Conservation (phyloP, 2,797 vertebrate genomes). For the Muscicapa comitata region DNA sequence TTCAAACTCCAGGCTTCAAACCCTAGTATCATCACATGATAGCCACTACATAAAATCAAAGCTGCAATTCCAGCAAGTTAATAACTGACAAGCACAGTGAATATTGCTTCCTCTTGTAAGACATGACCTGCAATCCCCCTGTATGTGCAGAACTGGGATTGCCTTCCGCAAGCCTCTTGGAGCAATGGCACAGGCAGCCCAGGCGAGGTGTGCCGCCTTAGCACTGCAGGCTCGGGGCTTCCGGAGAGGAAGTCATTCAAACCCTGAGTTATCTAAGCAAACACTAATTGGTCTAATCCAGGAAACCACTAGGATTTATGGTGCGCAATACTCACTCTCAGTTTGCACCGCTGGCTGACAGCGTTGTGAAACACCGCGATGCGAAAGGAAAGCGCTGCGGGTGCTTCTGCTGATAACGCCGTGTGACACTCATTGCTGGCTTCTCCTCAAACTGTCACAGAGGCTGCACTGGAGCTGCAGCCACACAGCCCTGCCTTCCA, state of each 20-base stretch:
- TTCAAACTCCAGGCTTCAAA: not conserved
- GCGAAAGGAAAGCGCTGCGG: not conserved
- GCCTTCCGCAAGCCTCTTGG: not conserved
- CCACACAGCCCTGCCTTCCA: fast-evolving
- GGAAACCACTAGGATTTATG: slow-evolving; percentile 71
- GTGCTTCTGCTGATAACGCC: not conserved
- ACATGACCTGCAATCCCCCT: not conserved
- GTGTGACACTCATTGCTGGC: not conserved
- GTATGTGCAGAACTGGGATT: slow-evolving; percentile 15
- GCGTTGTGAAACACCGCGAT: not conserved
- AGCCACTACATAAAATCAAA: not conserved
- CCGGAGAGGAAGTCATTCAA: slow-evolving; percentile 79
- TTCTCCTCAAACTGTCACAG: not conserved
- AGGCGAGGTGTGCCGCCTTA: slow-evolving; percentile 59
- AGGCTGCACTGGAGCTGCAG: not conserved
- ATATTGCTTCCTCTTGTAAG: not conserved
- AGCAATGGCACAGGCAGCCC: slow-evolving; percentile 1
- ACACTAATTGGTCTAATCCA: slow-evolving; percentile 72
- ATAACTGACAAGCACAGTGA: not conserved
- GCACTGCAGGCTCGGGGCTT: slow-evolving; percentile 61
- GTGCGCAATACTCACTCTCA: slow-evolving; percentile 17
- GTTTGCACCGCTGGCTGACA: slow-evolving; percentile 1
- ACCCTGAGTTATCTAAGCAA: slow-evolving; percentile 74
- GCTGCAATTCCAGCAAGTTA: not conserved
- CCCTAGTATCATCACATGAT: not conserved